These are phyloP conservation scores for Conomelus anceps DNA, from an alignment of 2,888 invertebrate genomes.

Conservation along the genomic window DNA sequence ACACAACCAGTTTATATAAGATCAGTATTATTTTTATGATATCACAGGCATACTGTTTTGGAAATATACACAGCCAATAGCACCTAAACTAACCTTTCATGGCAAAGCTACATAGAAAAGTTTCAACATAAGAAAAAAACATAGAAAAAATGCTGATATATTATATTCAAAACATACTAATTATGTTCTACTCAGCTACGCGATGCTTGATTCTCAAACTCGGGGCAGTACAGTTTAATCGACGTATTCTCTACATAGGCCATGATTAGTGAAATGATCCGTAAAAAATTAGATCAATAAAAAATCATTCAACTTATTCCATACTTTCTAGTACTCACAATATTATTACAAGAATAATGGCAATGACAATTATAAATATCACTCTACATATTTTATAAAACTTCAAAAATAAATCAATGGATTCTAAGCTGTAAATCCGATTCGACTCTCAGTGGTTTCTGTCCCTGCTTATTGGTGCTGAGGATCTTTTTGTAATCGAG, in stretches of 20 bases:
- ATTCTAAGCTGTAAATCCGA: background rate
- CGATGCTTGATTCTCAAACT: background rate
- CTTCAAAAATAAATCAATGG: background rate
- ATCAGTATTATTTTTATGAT: background rate
- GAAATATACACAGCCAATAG: background rate
- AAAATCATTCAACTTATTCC: background rate
- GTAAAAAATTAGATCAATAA: background rate
- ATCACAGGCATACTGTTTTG: background rate
- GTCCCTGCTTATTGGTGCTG: background rate
- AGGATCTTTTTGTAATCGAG: background rate
- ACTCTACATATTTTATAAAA: background rate
- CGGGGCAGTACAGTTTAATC: background rate
- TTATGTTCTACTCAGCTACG: background rate
- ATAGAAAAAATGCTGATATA: too few relatives aligned
- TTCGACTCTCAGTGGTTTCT: background rate
- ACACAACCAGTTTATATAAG: background rate
- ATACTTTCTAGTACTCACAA: background rate
- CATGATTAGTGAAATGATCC: background rate
- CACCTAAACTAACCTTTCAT: background rate
- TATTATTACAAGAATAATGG: background rate
- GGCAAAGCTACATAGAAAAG: background rate
- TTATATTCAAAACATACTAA: background rate
- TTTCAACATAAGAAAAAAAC: too few relatives aligned
- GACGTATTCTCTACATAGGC: background rate
- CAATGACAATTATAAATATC: background rate